Evolutionary conservation across 2,113 vertebrate species (phyloP), one percentile per base, ranked within the genome.

Genomic region (Sinosuthora webbiana): DNA sequence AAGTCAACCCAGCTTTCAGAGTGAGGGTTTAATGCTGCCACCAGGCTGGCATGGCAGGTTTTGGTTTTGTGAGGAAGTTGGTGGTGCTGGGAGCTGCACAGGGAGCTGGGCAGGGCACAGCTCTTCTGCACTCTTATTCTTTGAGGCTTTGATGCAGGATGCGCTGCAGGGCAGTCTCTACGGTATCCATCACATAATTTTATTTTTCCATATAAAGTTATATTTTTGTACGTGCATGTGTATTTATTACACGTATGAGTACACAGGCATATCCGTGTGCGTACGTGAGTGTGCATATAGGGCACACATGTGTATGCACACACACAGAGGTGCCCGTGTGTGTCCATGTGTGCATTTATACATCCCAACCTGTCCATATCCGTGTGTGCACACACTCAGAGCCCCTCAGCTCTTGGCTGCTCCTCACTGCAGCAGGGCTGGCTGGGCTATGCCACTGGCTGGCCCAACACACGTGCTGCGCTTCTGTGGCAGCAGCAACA

Each of bases 401-500:
- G 5, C 28, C 47, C n/a, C 57, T 31, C 23, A 59, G 69, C 87
- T 49, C 71, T 6, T 44, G 65, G 50, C 56, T 81, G 67, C 25
- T 39, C 62, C n/a, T 35, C 1, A 0, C 75, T 65, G 71, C 89
- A 69, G 80, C 27, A 37, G 15, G 0, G 30, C 49, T 83, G 82
- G 24, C 77, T 24, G 90, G 45, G 71, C 63, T 71, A 67, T 47
- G 3, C 3, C 42, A 47, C 83, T 50, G 89, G 41, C 37, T 23
- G 62, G 65, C 80, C 76, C 60, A 4, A 20, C 60, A 50, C 74
- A 68, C 10, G 11, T 27, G 69, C 75, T 74, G 68, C 1, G 27
- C 81, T 94, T 94, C 71, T 80, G 35, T 70, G 39, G 90, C 89
- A 79, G 90, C 93, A 81, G 60, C 42, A 89, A 96, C 89, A 89